phyloP scores from a whole-genome alignment of 92 coral and sea anemone species.

The Ricordea florida region DNA sequence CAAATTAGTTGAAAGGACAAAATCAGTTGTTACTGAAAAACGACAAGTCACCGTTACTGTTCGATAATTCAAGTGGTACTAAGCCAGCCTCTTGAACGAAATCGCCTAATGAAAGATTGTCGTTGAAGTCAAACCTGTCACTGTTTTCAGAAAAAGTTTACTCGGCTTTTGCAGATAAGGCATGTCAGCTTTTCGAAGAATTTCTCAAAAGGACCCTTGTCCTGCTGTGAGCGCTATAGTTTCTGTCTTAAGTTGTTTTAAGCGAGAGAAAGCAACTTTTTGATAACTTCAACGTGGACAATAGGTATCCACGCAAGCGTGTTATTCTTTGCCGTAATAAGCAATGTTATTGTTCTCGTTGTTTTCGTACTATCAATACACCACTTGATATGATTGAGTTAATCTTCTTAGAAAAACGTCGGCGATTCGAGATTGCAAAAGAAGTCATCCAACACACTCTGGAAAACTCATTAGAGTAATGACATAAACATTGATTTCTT shows the following conservation, averaged over 20 bases:
- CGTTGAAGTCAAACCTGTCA: slow-evolving; percentile 14
- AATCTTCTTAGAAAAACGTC: slow-evolving; percentile 30
- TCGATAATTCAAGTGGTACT: slow-evolving; percentile 1
- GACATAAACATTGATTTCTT: slow-evolving; percentile 6
- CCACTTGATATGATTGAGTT: slow-evolving; percentile 13
- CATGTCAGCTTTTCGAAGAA: slow-evolving; percentile 21
- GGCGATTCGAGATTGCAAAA: not conserved
- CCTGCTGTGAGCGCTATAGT: slow-evolving; percentile 42
- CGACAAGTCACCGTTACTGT: not conserved
- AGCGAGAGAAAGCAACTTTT: slow-evolving; percentile 10
- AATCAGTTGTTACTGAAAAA: too few relatives aligned
- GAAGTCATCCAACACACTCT: slow-evolving; percentile 7
- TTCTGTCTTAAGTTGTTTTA: too few relatives aligned
- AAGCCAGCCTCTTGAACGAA: slow-evolving; percentile 21
- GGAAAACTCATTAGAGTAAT: slow-evolving; percentile 49
- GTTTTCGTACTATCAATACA: slow-evolving; percentile 28
- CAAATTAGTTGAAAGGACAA: too few relatives aligned
- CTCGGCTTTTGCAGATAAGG: too few relatives aligned
- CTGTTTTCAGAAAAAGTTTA: too few relatives aligned
- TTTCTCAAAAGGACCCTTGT: not conserved
- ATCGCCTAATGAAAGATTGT: slow-evolving; percentile 25
- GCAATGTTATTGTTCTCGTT: slow-evolving; percentile 6
- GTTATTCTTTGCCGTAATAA: slow-evolving; percentile 13
- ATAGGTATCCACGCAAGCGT: not conserved
- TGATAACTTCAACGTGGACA: slow-evolving; percentile 10